These are phyloP conservation scores for Oreochromis spilurus DNA, from an alignment of 2,113 vertebrate genomes.

Conservation along the genomic window DNA sequence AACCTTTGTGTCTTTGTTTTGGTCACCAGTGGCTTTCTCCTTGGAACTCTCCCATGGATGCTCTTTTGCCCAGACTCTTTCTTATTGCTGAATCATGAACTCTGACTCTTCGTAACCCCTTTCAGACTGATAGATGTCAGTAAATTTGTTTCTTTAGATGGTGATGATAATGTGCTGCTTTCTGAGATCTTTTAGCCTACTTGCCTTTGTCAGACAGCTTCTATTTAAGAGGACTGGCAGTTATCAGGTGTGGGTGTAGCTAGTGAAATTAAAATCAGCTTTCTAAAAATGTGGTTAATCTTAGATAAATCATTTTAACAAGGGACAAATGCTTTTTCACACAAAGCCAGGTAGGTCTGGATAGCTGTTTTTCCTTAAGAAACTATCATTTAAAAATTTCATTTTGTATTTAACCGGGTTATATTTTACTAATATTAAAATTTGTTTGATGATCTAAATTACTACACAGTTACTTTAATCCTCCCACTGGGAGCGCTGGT, in stretches of 20 bases:
- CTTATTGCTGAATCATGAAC: neutral
- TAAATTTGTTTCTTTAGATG: neutral
- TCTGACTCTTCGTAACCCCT: neutral
- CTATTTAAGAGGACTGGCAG: neutral
- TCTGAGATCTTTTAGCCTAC: neutral
- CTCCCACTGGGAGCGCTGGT: neutral
- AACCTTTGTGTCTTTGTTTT: neutral
- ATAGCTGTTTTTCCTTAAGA: neutral
- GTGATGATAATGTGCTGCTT: neutral
- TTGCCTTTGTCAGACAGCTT: neutral
- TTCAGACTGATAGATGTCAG: neutral
- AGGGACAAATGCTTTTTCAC: neutral
- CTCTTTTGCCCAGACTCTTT: neutral
- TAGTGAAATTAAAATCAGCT: neutral
- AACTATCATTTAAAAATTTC: neutral
- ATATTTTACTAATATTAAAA: neutral
- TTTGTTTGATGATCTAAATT: neutral
- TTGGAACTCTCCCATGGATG: neutral
- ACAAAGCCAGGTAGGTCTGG: neutral
- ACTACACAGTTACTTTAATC: neutral
- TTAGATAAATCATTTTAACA: neutral
- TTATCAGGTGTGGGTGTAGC: neutral
- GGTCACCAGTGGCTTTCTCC: neutral
- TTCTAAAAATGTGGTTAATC: neutral
- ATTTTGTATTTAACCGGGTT: neutral